phyloP scores from a whole-genome alignment of 2,888 invertebrate species.

The Tachina grossa region DNA sequence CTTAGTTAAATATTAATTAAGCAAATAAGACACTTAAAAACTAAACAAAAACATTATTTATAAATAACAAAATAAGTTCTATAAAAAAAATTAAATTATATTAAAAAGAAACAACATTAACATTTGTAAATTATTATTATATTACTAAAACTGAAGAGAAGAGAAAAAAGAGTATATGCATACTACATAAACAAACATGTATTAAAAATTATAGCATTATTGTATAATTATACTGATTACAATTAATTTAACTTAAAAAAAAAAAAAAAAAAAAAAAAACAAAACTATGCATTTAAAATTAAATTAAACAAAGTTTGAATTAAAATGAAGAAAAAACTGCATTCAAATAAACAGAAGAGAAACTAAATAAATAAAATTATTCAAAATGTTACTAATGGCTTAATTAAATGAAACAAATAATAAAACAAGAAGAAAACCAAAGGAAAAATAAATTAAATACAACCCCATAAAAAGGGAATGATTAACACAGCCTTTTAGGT shows the following conservation, averaged over 20 bases:
- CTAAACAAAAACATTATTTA: slow-evolving; percentile 15
- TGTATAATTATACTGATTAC: slow-evolving; percentile 65
- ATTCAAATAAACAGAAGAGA: slow-evolving; percentile 38
- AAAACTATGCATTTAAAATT: slow-evolving; percentile 65
- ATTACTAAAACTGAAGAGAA: slow-evolving; percentile 31
- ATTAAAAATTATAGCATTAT: slow-evolving; percentile 62
- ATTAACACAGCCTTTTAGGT: neutral
- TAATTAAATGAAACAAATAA: slow-evolving; percentile 59
- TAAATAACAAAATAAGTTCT: slow-evolving; percentile 9
- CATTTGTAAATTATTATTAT: slow-evolving; percentile 52
- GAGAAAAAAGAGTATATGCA: neutral
- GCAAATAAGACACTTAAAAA: slow-evolving; percentile 38
- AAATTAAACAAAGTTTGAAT: slow-evolving; percentile 46
- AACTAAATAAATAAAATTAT: slow-evolving; percentile 52
- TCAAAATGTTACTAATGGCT: slow-evolving; percentile 70
- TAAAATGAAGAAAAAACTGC: slow-evolving; percentile 33
- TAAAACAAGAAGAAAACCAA: slow-evolving; percentile 27
- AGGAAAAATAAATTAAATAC: slow-evolving; percentile 40
- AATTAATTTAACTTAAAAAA: slow-evolving; percentile 42
- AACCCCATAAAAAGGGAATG: slow-evolving; percentile 3
- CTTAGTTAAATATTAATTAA: slow-evolving; percentile 55
- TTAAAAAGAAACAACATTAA: neutral
- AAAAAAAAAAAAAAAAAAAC: slow-evolving; percentile 35
- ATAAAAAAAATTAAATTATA: neutral
- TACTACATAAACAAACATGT: slow-evolving; percentile 38